Base-by-base conservation (phyloP, 2,797 vertebrate species). In the Anguilla megastoma region DNA sequence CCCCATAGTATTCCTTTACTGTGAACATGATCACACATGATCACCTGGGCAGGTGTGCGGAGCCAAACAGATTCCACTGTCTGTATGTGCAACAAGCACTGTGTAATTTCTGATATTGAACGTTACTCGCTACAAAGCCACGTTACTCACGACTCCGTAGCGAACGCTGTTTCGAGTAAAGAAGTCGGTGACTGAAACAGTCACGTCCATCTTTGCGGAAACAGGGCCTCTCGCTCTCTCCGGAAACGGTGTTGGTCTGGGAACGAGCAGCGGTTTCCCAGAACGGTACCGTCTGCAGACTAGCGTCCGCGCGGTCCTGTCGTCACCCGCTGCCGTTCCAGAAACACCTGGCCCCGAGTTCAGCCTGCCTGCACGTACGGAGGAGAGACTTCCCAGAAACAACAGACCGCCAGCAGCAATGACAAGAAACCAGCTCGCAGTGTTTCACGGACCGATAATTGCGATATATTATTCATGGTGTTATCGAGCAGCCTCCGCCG, bases 381-480 rank as follows among this genome's bases (percentile, higher is more conserved):
- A 9, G 79, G 74, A 76, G 16, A 76, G 33, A 10, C 79, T 82
- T 82, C 45, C 79, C 79, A 48, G 45, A 86, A 27, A 56, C 85
- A 5, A 54, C 71, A 7, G 41, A 86, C 54, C 63, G 41, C 21
- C 33, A 52, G 48, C 86, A 88, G 82, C 74, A 24, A 30, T 79
- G 36, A 50, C 79, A 48, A 82, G 41, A 82, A 82, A 82, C 21
- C 79, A 82, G 79, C 79, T 30, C 69, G 14, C 52, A 41, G 36
- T 86, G 7, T 88, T 69, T 41, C 36, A 71, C 85, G 71, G 86
- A 69, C 60, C 50, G 9, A 69, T 86, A 76, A 88, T 86, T 86
- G n/a, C 33, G 76, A 18, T 63, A 69, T 24, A 24, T 87, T 89
- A 85, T 52, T 88, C 30, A 82, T 27, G 63, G 24, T 60, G 85